Evolutionary conservation across 1,140 invertebrate species (phyloP).

Genomic region (Papilio dardanus): DNA sequence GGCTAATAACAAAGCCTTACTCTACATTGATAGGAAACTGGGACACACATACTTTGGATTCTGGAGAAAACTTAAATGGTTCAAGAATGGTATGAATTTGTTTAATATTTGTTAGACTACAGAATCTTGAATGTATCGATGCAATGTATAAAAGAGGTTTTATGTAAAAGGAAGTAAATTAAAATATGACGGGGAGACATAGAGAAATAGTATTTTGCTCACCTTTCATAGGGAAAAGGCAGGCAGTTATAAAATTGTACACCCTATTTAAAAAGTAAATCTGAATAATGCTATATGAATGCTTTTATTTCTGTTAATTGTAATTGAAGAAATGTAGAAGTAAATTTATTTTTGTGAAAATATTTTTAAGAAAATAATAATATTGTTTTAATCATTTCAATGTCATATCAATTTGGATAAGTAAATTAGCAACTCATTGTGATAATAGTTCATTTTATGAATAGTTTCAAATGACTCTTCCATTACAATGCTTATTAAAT

Average conservation of each 20-base stretch:
- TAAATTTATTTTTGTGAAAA: not conserved
- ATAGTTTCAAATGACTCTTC: not conserved
- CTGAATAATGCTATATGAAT: not conserved
- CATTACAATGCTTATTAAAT: not conserved
- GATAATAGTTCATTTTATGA: not conserved
- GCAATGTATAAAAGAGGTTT: too few relatives aligned
- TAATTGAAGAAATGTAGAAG: not conserved
- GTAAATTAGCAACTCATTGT: not conserved
- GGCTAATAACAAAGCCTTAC: constrained; percentile 75
- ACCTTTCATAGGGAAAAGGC: not conserved
- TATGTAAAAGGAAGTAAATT: too few relatives aligned
- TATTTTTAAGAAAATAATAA: not conserved
- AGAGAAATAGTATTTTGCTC: not conserved
- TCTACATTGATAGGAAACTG: constrained; percentile 83
- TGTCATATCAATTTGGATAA: not conserved
- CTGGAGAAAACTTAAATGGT: constrained; percentile 84
- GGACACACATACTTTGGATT: constrained; percentile 84
- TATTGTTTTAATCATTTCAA: not conserved
- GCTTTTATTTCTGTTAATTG: not conserved
- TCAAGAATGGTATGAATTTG: constrained; percentile 76
- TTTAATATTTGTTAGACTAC: not conserved
- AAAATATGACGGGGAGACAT: too few relatives aligned
- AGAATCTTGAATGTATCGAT: too few relatives aligned
- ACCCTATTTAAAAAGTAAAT: not conserved
- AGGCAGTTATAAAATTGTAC: too few relatives aligned